Evolutionary conservation across 2,797 vertebrate genomes (phyloP).

Genomic region (Dallia pectoralis): DNA sequence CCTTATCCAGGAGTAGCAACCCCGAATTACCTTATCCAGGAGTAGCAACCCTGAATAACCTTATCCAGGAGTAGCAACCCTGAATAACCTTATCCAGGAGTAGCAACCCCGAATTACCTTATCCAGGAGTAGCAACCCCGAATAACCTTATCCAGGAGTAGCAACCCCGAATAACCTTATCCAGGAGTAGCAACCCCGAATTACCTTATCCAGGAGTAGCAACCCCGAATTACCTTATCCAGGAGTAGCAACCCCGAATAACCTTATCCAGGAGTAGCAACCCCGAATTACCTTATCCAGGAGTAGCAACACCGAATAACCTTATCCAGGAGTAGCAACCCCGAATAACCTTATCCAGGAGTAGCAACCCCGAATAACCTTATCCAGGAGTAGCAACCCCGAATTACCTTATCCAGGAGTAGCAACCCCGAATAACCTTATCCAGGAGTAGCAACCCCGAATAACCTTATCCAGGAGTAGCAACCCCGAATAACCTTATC

Average conservation of each 20-base stretch:
- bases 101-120: conserved; percentile 54
- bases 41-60: conserved; percentile 53
- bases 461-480: conserved; percentile 45
- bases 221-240: conserved; percentile 52
- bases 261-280: conserved; percentile 45
- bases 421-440: conserved; percentile 54
- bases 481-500: conserved; percentile 54
- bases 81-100: conserved; percentile 46
- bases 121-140: conserved; percentile 42
- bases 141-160: conserved; percentile 46
- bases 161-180: conserved; percentile 54
- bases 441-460: conserved; percentile 45
- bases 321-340: conserved; percentile 46
- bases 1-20: conserved; percentile 44
- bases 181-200: conserved; percentile 47
- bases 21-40: conserved; percentile 49
- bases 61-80: conserved; percentile 46
- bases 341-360: conserved; percentile 46
- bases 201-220: conserved; percentile 44
- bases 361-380: conserved; percentile 54
- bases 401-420: conserved; percentile 46
- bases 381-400: conserved; percentile 42
- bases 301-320: conserved; percentile 53
- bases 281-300: conserved; percentile 50
- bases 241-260: conserved; percentile 51